A percentile compares a stretch with the other conserved stretches of the same genome.
These are phyloP conservation scores for Polydrusus tereticollis DNA, from an alignment of 2,888 invertebrate genomes.

Conservation along the genomic window DNA sequence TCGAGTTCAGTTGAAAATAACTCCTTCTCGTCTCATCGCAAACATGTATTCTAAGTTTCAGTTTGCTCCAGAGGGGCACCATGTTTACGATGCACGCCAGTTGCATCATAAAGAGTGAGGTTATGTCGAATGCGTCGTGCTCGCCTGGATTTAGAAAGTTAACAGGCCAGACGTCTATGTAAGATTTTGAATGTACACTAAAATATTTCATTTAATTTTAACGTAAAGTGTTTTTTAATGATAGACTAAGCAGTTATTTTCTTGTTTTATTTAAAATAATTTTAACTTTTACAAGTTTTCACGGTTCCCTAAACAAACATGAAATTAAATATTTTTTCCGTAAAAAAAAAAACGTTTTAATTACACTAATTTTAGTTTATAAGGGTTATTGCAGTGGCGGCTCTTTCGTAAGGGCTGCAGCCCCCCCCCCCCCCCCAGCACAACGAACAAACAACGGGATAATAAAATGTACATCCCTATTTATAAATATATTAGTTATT, in stretches of 20 bases:
- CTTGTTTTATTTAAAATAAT: too few relatives aligned
- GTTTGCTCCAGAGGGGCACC: slow-evolving; percentile 88
- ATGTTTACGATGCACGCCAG: slow-evolving; percentile 95
- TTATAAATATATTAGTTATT: too few relatives aligned
- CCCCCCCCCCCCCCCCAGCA: too few relatives aligned
- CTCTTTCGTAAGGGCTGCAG: too few relatives aligned
- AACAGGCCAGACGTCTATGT: slow-evolving; percentile 98
- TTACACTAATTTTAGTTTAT: too few relatives aligned
- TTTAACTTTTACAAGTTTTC: too few relatives aligned
- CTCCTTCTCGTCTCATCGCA: slow-evolving; percentile 72
- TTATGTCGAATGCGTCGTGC: slow-evolving; percentile 88
- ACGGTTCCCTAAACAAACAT: too few relatives aligned
- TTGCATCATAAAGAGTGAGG: slow-evolving; percentile 95
- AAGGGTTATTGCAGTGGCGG: too few relatives aligned
- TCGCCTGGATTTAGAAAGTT: slow-evolving; percentile 86
- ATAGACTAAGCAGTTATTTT: background rate
- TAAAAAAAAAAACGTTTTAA: too few relatives aligned
- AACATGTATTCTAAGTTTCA: slow-evolving; percentile 88
- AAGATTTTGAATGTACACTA: slow-evolving; percentile 76
- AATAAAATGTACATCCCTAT: too few relatives aligned
- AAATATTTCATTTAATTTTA: slow-evolving; percentile 33
- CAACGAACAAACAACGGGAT: too few relatives aligned
- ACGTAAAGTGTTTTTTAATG: background rate
- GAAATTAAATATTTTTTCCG: too few relatives aligned
- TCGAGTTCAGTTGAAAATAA: slow-evolving; percentile 59